Conservation (phyloP, 1,140 invertebrate genomes). For the Paralvinella palmiformis region DNA sequence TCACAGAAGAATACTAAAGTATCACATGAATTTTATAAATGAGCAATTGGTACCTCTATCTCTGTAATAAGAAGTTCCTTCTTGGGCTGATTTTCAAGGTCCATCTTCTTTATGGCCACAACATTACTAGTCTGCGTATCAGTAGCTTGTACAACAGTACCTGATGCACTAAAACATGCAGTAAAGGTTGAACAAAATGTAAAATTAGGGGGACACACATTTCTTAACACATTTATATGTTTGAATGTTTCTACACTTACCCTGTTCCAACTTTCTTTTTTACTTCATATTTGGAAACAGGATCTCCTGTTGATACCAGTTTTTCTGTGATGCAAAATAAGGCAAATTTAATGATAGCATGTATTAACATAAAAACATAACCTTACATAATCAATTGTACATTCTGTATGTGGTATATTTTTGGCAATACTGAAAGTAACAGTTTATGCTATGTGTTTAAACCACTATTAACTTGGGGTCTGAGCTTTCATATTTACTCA, state of each 20-base stretch:
- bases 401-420: too few relatives aligned
- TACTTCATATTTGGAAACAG: not conserved
- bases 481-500: too few relatives aligned
- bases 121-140: constrained; percentile 34
- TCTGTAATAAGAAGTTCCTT: constrained; percentile 56
- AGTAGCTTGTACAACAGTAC: constrained; percentile 50
- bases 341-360: too few relatives aligned
- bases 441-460: too few relatives aligned
- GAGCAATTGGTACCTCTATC: constrained; percentile 48
- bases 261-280: constrained; percentile 3
- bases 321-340: too few relatives aligned
- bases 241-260: constrained; percentile 6
- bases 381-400: too few relatives aligned
- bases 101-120: constrained; percentile 56
- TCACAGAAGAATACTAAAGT: too few relatives aligned
- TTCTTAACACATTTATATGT: not conserved
- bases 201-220: not conserved
- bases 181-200: not conserved
- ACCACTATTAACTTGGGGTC: too few relatives aligned
- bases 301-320: too few relatives aligned
- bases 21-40: too few relatives aligned
- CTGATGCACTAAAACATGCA: constrained; percentile 48
- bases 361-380: too few relatives aligned
- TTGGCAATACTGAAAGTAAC: too few relatives aligned
- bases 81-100: constrained; percentile 54